These are phyloP conservation scores for Gryon sp. DNA, from an alignment of 1,140 invertebrate species.

Conservation along the genomic window DNA sequence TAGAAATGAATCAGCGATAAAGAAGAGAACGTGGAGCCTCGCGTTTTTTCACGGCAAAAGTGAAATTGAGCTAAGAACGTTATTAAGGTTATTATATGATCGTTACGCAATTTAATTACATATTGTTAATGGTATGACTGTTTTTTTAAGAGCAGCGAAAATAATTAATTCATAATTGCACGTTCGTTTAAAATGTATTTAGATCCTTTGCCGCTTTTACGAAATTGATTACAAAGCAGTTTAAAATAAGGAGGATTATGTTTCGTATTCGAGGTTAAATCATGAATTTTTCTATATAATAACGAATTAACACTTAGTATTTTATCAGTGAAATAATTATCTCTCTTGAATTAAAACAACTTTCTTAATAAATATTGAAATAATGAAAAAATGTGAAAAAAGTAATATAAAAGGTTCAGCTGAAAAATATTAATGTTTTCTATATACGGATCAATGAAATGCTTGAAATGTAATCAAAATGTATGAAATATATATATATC, in stretches of 20 bases:
- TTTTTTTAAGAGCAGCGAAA: neutral
- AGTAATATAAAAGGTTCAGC: no score
- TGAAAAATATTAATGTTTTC: constrained; percentile 30
- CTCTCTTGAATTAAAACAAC: no score
- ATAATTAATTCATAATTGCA: constrained; percentile 3
- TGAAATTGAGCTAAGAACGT: constrained; percentile 3
- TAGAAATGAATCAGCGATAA: constrained; percentile 1
- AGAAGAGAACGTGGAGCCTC: neutral
- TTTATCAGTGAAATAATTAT: no score
- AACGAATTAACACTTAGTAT: no score
- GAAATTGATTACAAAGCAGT: neutral
- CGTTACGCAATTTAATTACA: constrained; percentile 19
- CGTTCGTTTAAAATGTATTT: constrained; percentile 10
- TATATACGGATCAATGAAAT: constrained; percentile 31
- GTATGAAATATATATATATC: constrained; percentile 30
- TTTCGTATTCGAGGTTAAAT: neutral
- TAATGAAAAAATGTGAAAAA: no score
- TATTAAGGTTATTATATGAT: constrained; percentile 7
- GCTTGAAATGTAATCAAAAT: no score
- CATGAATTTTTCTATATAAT: no score
- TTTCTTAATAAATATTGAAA: no score
- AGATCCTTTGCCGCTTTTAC: neutral
- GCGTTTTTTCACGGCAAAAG: neutral
- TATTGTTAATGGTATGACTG: neutral
- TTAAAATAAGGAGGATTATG: constrained; percentile 9